Base-by-base conservation (phyloP, 2,888 invertebrate species). In the Sinhomidia bicolor region DNA sequence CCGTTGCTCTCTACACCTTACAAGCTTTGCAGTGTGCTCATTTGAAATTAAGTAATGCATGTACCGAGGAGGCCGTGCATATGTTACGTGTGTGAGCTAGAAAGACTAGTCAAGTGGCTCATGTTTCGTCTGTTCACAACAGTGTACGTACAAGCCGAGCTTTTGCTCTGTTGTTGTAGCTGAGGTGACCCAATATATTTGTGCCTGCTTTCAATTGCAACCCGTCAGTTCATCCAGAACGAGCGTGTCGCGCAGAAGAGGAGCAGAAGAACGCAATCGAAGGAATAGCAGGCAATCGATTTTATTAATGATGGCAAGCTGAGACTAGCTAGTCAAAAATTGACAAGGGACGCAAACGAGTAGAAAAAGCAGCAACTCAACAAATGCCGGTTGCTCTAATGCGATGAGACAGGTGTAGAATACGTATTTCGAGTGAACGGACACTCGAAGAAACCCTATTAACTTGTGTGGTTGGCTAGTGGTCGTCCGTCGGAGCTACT, bases 31-130 rank as follows among this genome's bases (percentile, higher is more conserved):
- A 17, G 12, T 23, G 9, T 12, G 20, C 44, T 71, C 41, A 71
- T 71, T 71, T 71, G 44, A 71, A 71, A 71, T 71, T 71, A 71
- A 71, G n/a, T n/a, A n/a, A n/a, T n/a, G n/a, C n/a, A n/a, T n/a
- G n/a, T 44, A 71, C n/a, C 44, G 71, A 44, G 23, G 44, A 71
- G 71, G 44, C 44, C 44, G 12, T 29, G 1, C 29, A n/a, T 36
- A 36, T 36, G 36, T 36, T 36, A 36, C 36, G 7, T 36, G 36
- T 36, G 36, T 36, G 36, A n/a, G n/a, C n/a, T n/a, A n/a, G n/a
- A n/a, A n/a, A n/a, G n/a, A n/a, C n/a, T n/a, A n/a, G n/a, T n/a
- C n/a, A n/a, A n/a, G n/a, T n/a, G n/a, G n/a, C n/a, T n/a, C n/a
- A n/a, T n/a, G n/a, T n/a, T n/a, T n/a, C n/a, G n/a, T n/a, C n/a